These are phyloP conservation scores for Xenentodon cancila DNA, from an alignment of 2,797 vertebrate species.

Conservation along the genomic window DNA sequence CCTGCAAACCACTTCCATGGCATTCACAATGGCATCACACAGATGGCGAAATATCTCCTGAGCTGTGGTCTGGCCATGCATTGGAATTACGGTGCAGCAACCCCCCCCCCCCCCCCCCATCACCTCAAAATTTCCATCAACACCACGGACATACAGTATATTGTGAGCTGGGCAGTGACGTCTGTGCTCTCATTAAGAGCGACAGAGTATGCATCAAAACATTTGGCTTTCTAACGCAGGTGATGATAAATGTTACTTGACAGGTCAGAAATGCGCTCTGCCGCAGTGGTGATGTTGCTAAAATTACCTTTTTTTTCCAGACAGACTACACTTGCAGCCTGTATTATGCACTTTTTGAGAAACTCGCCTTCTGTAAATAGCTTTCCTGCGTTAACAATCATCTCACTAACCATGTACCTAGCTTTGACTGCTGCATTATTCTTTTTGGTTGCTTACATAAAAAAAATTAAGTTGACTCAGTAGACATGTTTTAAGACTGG, in stretches of 20 bases:
- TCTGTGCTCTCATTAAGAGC: slow-evolving; percentile 14
- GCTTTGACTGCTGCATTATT: too few species aligned
- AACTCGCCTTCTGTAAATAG: not conserved
- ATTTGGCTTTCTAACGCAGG: not conserved
- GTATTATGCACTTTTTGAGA: not conserved
- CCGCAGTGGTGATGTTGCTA: slow-evolving; percentile 7
- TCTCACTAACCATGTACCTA: too few species aligned
- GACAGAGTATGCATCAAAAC: not conserved
- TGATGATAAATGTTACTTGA: slow-evolving; percentile 1
- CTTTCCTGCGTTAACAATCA: too few species aligned
- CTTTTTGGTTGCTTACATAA: too few species aligned
- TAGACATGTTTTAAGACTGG: too few species aligned
- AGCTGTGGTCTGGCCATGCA: not conserved
- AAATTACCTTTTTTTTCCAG: slow-evolving; percentile 4
- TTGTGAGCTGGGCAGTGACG: slow-evolving; percentile 12
- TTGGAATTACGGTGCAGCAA: not conserved
- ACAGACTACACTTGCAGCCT: slow-evolving; percentile 3
- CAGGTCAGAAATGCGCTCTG: slow-evolving; percentile 1
- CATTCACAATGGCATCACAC: not conserved
- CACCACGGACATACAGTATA: too few species aligned
- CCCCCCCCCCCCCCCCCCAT: too few species aligned
- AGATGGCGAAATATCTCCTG: not conserved
- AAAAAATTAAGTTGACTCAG: too few species aligned
- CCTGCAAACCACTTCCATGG: too few species aligned
- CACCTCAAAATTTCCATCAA: not conserved